Evolutionary conservation across 2,113 vertebrate genomes (phyloP).

Genomic region (Rhegmatorhina hoffmannsi): DNA sequence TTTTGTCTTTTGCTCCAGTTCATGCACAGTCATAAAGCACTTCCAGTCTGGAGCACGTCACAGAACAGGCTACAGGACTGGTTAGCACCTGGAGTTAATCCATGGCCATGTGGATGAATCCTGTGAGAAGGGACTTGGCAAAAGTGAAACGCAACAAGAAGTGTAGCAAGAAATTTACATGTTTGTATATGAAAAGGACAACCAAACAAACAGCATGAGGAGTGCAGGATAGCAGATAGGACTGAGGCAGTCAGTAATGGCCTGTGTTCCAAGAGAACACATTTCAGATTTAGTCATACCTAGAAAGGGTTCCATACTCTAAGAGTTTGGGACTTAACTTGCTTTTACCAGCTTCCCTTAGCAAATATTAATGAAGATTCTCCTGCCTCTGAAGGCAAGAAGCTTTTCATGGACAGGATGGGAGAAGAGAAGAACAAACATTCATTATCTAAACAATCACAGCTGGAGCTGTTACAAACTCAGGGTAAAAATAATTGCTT

Average conservation of each 20-base stretch:
- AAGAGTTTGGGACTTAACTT: not conserved
- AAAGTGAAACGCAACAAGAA: not conserved
- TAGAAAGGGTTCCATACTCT: not conserved
- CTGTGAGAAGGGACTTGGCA: not conserved
- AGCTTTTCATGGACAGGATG: not conserved
- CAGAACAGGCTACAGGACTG: not conserved
- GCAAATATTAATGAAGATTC: not conserved
- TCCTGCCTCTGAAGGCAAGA: not conserved
- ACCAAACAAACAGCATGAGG: not conserved
- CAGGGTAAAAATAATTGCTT: not conserved
- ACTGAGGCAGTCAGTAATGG: not conserved
- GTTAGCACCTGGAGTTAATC: not conserved
- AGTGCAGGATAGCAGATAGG: not conserved
- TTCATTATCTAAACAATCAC: not conserved
- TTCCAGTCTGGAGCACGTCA: not conserved
- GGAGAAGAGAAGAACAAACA: not conserved
- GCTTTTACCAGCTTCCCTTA: not conserved
- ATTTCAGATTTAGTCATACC: not conserved
- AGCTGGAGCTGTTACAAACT: not conserved
- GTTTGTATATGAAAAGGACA: not conserved
- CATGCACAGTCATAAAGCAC: accelerated
- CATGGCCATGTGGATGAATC: accelerated
- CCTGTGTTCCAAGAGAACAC: not conserved
- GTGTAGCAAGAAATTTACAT: not conserved
- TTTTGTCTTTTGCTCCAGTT: not conserved